Evolutionary conservation across 2,113 vertebrate genomes (phyloP).

Genomic region (Podarcis muralis): DNA sequence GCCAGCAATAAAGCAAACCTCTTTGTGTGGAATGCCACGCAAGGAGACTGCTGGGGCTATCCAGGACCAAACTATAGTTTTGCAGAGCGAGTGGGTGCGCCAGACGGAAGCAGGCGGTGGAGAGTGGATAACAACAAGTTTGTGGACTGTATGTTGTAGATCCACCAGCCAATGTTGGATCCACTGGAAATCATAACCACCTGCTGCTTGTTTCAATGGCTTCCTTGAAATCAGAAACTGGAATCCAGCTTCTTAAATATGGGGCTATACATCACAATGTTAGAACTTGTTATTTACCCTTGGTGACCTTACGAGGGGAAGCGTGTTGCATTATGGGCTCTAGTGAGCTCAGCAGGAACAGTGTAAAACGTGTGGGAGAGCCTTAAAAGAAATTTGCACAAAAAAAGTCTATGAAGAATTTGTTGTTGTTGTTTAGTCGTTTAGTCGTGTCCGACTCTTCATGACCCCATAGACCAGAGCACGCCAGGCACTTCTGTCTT

Average conservation of each 20-base stretch:
- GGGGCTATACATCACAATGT: not conserved
- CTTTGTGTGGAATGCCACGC: not conserved
- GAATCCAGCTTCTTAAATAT: not conserved
- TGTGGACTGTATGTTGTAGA: not conserved
- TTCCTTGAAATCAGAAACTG: not conserved
- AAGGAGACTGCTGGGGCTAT: not conserved
- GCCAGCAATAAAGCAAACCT: conserved; percentile 19
- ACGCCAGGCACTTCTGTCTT: no score
- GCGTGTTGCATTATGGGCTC: not conserved
- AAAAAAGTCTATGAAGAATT: no score
- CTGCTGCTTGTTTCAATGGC: not conserved
- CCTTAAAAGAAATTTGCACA: no score
- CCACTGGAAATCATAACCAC: not conserved
- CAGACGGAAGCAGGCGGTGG: not conserved
- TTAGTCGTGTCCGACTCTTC: no score
- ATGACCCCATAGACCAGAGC: no score
- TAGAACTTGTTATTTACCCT: not conserved
- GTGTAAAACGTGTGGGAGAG: not conserved
- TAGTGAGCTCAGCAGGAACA: not conserved
- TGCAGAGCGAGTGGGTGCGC: not conserved
- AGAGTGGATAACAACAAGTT: fast-evolving
- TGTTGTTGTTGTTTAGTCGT: no score
- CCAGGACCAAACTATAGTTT: not conserved
- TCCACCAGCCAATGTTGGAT: not conserved
- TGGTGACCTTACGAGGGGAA: not conserved